Conservation (phyloP, 2,888 invertebrate species). For the Nephrocerus scutellatus region DNA sequence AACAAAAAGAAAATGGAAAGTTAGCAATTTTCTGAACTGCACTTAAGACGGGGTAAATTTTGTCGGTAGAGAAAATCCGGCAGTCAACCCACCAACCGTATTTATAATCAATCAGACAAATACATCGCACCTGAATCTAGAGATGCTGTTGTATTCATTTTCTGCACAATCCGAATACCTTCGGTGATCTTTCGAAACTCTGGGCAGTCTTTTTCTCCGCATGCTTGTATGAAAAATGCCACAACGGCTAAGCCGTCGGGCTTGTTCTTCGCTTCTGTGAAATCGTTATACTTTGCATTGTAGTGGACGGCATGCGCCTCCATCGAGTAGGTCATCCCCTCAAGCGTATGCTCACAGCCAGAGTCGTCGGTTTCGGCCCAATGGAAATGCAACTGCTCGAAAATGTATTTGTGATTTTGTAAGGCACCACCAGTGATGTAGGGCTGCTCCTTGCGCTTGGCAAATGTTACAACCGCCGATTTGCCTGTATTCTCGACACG, state of each 20-base stretch:
- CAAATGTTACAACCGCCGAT: constrained; percentile 57
- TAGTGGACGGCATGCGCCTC: constrained; percentile 76
- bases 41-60: constrained; percentile 12
- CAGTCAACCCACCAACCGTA: not conserved
- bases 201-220: constrained; percentile 54
- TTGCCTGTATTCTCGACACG: constrained; percentile 46
- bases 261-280: constrained; percentile 59
- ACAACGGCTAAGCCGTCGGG: constrained; percentile 66
- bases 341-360: constrained; percentile 73
- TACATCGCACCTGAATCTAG: constrained; percentile 41
- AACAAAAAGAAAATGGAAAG: not conserved
- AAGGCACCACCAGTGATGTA: constrained; percentile 60
- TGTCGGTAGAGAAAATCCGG: constrained; percentile 19
- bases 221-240: constrained; percentile 59
- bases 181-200: constrained; percentile 55
- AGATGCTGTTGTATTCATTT: constrained; percentile 42
- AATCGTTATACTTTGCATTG: constrained; percentile 60
- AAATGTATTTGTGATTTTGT: constrained; percentile 58
- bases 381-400: constrained; percentile 75
- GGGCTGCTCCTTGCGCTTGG: constrained; percentile 53
- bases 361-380: constrained; percentile 69
- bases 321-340: constrained; percentile 66
- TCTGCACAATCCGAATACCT: constrained; percentile 47
- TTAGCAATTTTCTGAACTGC: not conserved
- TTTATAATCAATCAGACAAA: not conserved